A percentile compares a stretch with the other conserved stretches of the same genome.
phyloP scores from a whole-genome alignment of 2,113 vertebrate genomes.

The Ptilorrhoa leucosticta region DNA sequence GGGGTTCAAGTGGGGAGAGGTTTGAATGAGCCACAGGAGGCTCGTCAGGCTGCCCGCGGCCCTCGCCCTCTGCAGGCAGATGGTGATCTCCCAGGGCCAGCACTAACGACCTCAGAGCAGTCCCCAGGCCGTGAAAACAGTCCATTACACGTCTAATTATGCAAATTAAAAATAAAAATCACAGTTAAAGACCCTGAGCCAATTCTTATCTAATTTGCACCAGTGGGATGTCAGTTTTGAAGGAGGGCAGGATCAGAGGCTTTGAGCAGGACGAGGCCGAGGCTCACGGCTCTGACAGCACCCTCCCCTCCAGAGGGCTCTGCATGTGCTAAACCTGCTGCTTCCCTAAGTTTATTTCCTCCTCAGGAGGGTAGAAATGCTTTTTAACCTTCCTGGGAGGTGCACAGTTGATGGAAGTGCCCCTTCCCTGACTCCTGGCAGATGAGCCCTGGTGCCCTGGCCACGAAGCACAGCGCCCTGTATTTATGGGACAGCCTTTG shows the following conservation, averaged over 20 bases:
- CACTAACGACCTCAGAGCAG: neutral
- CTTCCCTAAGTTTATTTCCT: neutral
- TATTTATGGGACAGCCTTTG: neutral
- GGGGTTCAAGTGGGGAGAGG: neutral
- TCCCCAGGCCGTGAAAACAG: neutral
- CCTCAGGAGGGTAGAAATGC: neutral
- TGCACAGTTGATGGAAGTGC: rapidly evolving
- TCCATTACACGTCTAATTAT: neutral
- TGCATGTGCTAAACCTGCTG: neutral
- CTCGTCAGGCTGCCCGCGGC: neutral
- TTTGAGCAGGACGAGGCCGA: neutral
- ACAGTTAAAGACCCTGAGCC: neutral
- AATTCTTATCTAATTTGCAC: neutral
- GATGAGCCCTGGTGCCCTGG: neutral
- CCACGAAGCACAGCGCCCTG: rapidly evolving
- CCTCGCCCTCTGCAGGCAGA: neutral
- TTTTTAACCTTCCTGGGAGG: neutral
- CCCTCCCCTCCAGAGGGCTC: neutral
- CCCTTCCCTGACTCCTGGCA: neutral
- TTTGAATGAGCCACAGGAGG: neutral
- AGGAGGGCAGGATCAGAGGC: neutral
- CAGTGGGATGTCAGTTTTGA: neutral
- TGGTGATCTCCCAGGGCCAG: neutral
- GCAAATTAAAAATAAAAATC: constrained; percentile 3
- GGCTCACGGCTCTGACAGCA: neutral